Evolutionary conservation across 2,888 invertebrate genomes (phyloP).

Genomic region (Eupithecia exiguata): DNA sequence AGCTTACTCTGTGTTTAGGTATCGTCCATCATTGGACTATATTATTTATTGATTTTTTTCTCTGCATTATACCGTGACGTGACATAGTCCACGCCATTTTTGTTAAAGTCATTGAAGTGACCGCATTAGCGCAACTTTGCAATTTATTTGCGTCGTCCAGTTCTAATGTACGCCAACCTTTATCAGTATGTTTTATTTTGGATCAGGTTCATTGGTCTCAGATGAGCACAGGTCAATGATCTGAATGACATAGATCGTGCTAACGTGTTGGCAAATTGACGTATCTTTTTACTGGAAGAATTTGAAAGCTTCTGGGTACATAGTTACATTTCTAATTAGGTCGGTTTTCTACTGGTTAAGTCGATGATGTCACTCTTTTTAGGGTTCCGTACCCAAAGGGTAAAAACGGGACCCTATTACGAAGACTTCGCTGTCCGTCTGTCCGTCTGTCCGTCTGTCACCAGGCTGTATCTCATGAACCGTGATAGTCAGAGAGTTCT

Average conservation of each 20-base stretch:
- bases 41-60: not conserved
- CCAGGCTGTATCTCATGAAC: too few relatives aligned
- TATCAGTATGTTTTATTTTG: slow-evolving; percentile 45
- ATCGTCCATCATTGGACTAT: not conserved
- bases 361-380: not conserved
- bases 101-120: not conserved
- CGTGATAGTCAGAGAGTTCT: too few relatives aligned
- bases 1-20: not conserved
- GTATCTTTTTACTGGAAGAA: slow-evolving; percentile 8
- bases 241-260: slow-evolving; percentile 41
- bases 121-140: not conserved
- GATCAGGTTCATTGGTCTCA: slow-evolving; percentile 42
- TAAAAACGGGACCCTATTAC: too few relatives aligned
- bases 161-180: slow-evolving; percentile 6
- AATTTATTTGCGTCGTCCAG: too few relatives aligned
- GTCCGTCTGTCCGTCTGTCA: too few relatives aligned
- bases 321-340: not conserved
- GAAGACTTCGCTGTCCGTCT: too few relatives aligned
- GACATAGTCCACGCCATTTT: not conserved
- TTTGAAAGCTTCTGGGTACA: slow-evolving; percentile 1
- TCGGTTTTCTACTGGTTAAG: not conserved
- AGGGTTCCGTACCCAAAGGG: too few relatives aligned
- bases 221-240: slow-evolving; percentile 38
- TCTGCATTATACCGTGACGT: not conserved
- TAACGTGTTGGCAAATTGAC: slow-evolving; percentile 30